Conservation (phyloP, 2,113 vertebrate species). For the Misgurnus mizolepis region DNA sequence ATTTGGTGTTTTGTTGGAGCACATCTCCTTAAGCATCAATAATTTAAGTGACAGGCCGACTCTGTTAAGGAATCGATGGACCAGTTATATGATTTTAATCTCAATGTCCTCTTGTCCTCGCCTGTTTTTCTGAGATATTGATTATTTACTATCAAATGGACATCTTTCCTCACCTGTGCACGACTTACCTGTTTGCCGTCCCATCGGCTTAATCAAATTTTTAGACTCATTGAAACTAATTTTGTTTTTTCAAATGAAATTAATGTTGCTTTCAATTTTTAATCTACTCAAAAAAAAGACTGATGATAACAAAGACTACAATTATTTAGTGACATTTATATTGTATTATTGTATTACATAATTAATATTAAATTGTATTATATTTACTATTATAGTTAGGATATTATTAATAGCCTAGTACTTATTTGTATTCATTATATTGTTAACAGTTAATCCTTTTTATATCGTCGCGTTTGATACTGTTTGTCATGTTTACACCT, state of each 20-base stretch:
- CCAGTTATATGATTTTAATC: constrained; percentile 40
- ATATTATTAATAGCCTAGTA: background rate
- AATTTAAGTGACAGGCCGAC: constrained; percentile 16
- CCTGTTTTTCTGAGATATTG: constrained; percentile 43
- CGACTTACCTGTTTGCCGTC: constrained; percentile 32
- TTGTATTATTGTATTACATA: background rate
- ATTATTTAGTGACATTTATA: background rate
- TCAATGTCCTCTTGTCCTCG: constrained; percentile 38
- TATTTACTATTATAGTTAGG: background rate
- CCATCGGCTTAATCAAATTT: too few relatives aligned
- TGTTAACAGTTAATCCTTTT: background rate
- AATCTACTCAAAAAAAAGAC: too few relatives aligned
- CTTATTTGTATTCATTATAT: background rate
- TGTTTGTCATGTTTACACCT: too few relatives aligned
- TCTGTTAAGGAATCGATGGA: constrained; percentile 26
- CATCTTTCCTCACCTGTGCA: constrained; percentile 45
- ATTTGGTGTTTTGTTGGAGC: constrained; percentile 12
- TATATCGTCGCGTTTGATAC: background rate
- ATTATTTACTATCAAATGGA: constrained; percentile 49
- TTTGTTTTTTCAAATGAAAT: too few relatives aligned
- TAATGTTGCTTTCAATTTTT: too few relatives aligned
- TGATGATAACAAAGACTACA: background rate
- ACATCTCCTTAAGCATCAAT: background rate
- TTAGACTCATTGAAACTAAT: too few relatives aligned
- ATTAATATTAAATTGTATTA: too few relatives aligned